A percentile compares a stretch with the other conserved stretches of the same genome.
Evolutionary conservation across 2,888 invertebrate genomes (phyloP).

Genomic region (Theristus sp.): DNA sequence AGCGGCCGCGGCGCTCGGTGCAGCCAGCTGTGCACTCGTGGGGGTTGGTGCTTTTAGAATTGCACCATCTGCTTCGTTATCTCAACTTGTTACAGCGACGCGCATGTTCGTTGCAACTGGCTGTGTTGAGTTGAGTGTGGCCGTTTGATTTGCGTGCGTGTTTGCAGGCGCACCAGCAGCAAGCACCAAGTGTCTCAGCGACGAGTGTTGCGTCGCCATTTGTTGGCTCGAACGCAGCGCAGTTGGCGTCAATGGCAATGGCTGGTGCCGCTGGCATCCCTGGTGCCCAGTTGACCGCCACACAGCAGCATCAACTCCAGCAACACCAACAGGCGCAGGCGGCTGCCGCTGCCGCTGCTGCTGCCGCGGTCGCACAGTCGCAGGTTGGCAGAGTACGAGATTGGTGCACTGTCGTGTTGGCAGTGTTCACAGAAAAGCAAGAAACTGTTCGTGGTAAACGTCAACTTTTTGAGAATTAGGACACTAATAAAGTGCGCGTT

Average conservation of each 20-base stretch:
- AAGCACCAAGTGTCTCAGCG: too few relatives aligned
- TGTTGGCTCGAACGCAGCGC: background rate
- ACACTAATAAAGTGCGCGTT: too few relatives aligned
- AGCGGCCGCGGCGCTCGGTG: background rate
- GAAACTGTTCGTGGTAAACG: too few relatives aligned
- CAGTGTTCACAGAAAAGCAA: too few relatives aligned
- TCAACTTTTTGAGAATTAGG: too few relatives aligned
- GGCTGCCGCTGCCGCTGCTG: background rate
- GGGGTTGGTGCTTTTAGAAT: background rate
- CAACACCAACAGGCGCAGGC: background rate
- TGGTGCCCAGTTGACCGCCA: background rate
- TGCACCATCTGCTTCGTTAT: background rate
- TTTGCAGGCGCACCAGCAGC: background rate
- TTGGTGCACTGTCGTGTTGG: too few relatives aligned
- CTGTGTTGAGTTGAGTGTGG: background rate
- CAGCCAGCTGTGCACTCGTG: background rate
- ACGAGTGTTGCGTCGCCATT: background rate
- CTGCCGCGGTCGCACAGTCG: too few relatives aligned
- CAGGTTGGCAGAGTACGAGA: too few relatives aligned
- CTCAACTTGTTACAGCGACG: background rate
- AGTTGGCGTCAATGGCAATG: background rate
- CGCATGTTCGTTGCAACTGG: too few relatives aligned
- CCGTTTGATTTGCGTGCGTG: background rate
- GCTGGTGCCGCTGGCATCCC: background rate
- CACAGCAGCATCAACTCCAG: conserved; percentile 3